These are phyloP conservation scores for Andinoacara biseriatus DNA, from an alignment of 2,113 vertebrate species.

Conservation along the genomic window DNA sequence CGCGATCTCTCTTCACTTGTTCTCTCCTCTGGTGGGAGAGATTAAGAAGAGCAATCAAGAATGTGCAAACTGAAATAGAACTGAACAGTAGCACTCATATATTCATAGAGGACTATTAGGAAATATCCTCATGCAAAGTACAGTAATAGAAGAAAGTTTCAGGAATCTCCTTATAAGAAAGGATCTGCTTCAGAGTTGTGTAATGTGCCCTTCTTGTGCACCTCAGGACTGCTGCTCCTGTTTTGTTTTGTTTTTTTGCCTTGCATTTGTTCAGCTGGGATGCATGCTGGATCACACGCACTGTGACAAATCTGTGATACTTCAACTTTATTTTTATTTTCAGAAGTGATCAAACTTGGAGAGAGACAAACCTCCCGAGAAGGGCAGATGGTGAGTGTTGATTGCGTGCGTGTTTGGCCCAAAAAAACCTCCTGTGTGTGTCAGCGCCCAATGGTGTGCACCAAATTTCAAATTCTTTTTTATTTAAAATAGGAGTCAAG, in stretches of 20 bases:
- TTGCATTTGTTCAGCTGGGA: not conserved
- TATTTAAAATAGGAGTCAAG: not conserved
- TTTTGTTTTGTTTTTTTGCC: no score
- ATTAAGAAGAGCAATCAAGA: not conserved
- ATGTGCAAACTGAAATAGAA: no score
- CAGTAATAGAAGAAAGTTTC: not conserved
- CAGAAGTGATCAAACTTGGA: not conserved
- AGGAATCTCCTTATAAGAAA: not conserved
- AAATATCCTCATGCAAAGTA: not conserved
- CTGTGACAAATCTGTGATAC: not conserved
- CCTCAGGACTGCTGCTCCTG: not conserved
- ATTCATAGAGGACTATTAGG: not conserved
- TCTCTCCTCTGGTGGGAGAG: not conserved
- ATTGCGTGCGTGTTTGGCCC: not conserved
- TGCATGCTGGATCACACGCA: not conserved
- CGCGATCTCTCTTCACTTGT: not conserved
- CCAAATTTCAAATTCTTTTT: not conserved
- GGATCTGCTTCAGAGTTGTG: not conserved
- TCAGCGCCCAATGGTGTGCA: fast-evolving
- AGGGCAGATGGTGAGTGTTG: not conserved
- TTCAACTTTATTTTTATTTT: not conserved
- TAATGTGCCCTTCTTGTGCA: not conserved
- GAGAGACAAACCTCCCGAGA: not conserved
- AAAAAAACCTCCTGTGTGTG: not conserved
- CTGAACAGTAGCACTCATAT: not conserved